Conservation (phyloP, 2,888 invertebrate genomes). For the Hirtodrosophila duncani region DNA sequence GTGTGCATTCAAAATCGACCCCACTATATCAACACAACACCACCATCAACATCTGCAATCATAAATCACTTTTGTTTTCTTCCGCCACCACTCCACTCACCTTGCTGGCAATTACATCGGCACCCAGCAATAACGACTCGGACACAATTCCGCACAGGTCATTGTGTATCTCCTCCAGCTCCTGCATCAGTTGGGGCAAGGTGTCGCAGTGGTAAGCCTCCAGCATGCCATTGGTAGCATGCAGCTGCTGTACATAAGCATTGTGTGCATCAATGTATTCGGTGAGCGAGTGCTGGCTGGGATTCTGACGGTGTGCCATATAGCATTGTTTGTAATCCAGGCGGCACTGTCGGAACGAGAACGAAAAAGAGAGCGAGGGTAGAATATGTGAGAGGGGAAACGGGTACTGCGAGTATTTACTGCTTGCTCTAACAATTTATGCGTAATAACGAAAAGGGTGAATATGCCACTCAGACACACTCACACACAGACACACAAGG, state of each 20-base stretch:
- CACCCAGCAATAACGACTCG: slow-evolving; percentile 92
- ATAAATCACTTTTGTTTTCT: slow-evolving; percentile 48
- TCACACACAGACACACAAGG: slow-evolving; percentile 7
- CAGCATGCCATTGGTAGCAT: slow-evolving; percentile 94
- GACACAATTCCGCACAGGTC: slow-evolving; percentile 92
- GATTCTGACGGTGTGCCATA: slow-evolving; percentile 86
- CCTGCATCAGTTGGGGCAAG: slow-evolving; percentile 91
- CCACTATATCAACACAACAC: slow-evolving; percentile 2
- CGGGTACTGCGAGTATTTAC: not conserved
- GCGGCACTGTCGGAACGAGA: slow-evolving; percentile 83
- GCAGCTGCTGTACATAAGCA: slow-evolving; percentile 93
- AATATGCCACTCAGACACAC: slow-evolving; percentile 6
- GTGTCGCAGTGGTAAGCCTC: slow-evolving; percentile 92
- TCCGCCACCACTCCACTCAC: slow-evolving; percentile 80
- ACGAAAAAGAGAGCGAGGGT: not conserved
- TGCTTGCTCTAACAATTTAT: slow-evolving; percentile 22
- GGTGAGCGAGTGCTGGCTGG: slow-evolving; percentile 84
- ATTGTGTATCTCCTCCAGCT: slow-evolving; percentile 94
- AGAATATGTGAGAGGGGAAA: not conserved
- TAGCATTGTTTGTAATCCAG: slow-evolving; percentile 93
- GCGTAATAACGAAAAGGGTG: slow-evolving; percentile 27
- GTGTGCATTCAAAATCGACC: no score
- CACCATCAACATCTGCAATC: slow-evolving; percentile 23
- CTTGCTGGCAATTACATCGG: slow-evolving; percentile 89
- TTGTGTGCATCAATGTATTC: slow-evolving; percentile 95